Evolutionary conservation across 2,797 vertebrate species (phyloP).

Genomic region (Aphelocoma californica): DNA sequence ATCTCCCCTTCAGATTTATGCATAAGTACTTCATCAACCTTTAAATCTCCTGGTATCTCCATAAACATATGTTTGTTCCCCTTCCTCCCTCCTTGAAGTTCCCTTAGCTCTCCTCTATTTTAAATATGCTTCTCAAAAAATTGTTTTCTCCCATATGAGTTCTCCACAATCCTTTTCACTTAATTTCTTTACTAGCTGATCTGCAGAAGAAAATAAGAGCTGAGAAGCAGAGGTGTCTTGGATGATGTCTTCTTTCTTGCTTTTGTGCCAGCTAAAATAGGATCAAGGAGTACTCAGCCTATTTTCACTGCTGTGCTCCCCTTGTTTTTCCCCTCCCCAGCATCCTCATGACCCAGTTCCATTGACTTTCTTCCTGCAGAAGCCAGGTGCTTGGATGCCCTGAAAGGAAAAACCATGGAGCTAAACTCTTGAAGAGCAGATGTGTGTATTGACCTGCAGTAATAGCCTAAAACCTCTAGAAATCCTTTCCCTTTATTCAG

Average conservation of each 20-base stretch:
- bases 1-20: not conserved
- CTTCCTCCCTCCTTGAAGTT: not conserved
- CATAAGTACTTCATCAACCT: conserved; percentile 32
- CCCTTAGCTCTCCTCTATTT: conserved; percentile 23
- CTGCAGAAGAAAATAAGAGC: not conserved
- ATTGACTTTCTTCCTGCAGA: not conserved
- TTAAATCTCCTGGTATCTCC: conserved; percentile 42
- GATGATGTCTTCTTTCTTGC: not conserved
- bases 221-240: not conserved
- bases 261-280: not conserved
- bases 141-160: not conserved
- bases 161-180: not conserved
- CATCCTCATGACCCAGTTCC: not conserved
- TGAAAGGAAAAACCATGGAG: not conserved
- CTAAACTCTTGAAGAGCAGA: conserved; percentile 21
- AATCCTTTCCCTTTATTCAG: not conserved
- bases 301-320: not conserved
- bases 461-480: not conserved
- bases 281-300: not conserved
- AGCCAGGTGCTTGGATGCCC: not conserved
- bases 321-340: not conserved
- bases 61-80: conserved; percentile 40
- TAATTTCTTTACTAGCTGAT: not conserved
- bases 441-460: conserved; percentile 1
- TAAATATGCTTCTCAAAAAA: conserved; percentile 17